phyloP scores from a whole-genome alignment of 2,113 vertebrate species.

The Petrocephalus microphthalmus region DNA sequence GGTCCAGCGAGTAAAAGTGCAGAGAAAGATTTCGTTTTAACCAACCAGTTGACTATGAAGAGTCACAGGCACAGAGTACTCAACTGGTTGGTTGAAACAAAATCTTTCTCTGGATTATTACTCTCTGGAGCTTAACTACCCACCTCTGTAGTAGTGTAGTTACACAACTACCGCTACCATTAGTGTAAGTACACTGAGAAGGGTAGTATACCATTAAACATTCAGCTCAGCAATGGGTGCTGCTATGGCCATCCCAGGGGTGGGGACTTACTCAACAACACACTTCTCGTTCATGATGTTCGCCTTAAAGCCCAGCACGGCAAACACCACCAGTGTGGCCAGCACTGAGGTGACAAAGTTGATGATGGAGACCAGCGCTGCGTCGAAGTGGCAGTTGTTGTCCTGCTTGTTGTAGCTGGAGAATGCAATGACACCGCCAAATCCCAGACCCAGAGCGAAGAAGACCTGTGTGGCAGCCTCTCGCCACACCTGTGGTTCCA shows the following conservation, averaged over 20 bases:
- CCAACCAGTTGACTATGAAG: background rate
- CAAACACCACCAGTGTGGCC: constrained; percentile 94
- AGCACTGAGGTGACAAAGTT: constrained; percentile 94
- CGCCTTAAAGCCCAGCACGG: constrained; percentile 96
- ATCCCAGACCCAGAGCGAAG: constrained; percentile 89
- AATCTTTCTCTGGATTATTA: background rate
- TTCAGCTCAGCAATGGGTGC: background rate
- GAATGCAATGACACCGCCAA: constrained; percentile 95
- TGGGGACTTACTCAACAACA: constrained; percentile 83
- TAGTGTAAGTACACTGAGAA: background rate
- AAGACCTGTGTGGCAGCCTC: constrained; percentile 97
- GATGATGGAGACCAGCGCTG: constrained; percentile 85
- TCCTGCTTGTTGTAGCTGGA: constrained; percentile 99
- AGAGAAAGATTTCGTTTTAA: background rate
- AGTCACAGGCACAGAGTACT: background rate
- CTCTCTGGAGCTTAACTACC: background rate
- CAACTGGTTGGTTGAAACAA: background rate
- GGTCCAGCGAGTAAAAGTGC: background rate
- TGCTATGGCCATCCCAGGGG: background rate
- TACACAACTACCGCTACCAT: background rate
- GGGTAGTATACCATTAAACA: background rate
- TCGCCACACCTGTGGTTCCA: constrained; percentile 94
- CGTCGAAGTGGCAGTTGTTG: constrained; percentile 98
- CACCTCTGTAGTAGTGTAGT: background rate
- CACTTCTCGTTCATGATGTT: constrained; percentile 99